These are phyloP conservation scores for Chascanopsetta lugubris DNA, from an alignment of 2,113 vertebrate genomes.

Conservation along the genomic window DNA sequence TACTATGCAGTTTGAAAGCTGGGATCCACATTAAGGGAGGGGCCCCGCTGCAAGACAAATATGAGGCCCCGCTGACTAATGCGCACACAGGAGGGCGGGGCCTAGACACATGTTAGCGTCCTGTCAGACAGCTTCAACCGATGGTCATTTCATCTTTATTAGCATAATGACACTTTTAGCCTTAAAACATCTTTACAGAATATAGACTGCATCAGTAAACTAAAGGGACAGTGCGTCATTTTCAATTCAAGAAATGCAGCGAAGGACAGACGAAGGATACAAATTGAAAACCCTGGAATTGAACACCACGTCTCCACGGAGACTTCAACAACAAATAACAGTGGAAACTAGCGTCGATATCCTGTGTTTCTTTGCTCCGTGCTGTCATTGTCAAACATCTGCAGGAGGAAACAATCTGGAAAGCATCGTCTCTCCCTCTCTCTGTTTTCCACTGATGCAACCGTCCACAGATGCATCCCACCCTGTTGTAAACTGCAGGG, in stretches of 20 bases:
- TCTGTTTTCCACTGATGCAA: slow-evolving; percentile 72
- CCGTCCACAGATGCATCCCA: slow-evolving; percentile 38
- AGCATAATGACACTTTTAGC: background rate
- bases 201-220: background rate
- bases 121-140: slow-evolving; percentile 11
- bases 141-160: background rate
- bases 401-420: slow-evolving; percentile 69
- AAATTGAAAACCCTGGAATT: background rate
- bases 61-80: slow-evolving; percentile 49
- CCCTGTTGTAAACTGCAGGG: slow-evolving; percentile 18
- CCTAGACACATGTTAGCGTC: slow-evolving; percentile 32
- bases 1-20: slow-evolving; percentile 51
- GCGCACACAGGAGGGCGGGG: slow-evolving; percentile 45
- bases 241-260: background rate
- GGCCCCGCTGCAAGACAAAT: slow-evolving; percentile 31
- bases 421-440: slow-evolving; percentile 72
- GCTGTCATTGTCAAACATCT: slow-evolving; percentile 63
- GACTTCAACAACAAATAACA: slow-evolving; percentile 51
- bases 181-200: background rate
- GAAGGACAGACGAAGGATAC: background rate
- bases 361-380: slow-evolving; percentile 57
- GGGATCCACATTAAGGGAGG: slow-evolving; percentile 59
- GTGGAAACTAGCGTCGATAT: slow-evolving; percentile 44
- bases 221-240: no score
- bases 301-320: slow-evolving; percentile 54